phyloP scores from a whole-genome alignment of 2,888 invertebrate species.

The Andrena minutula region DNA sequence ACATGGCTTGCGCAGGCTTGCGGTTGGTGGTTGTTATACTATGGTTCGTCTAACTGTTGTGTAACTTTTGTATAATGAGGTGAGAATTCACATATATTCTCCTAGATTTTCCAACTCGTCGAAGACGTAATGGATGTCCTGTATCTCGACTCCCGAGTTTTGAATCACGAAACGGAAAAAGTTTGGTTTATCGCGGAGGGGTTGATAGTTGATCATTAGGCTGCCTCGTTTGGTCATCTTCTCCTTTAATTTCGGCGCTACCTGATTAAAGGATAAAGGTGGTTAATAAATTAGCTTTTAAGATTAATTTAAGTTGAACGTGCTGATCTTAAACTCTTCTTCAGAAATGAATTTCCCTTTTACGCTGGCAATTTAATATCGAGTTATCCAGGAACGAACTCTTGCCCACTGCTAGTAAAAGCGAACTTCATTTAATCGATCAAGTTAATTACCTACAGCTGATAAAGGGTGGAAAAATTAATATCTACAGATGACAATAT shows the following conservation, averaged over 20 bases:
- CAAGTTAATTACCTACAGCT: neutral
- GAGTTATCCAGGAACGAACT: neutral
- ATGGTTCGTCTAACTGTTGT: neutral
- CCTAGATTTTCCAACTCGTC: constrained; percentile 88
- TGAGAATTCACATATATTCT: constrained; percentile 40
- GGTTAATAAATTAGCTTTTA: neutral
- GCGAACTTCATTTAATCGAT: neutral
- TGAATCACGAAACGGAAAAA: constrained; percentile 89
- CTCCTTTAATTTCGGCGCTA: constrained; percentile 89
- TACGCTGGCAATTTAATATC: neutral
- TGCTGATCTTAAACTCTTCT: neutral
- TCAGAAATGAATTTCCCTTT: neutral
- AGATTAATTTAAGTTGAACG: neutral
- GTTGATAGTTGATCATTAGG: constrained; percentile 89
- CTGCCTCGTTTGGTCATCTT: constrained; percentile 89
- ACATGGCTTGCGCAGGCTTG: neutral
- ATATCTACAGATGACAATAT: neutral
- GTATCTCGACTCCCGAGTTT: constrained; percentile 87
- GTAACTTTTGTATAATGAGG: neutral
- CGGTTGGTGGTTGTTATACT: too few relatives aligned
- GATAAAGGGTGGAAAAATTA: neutral
- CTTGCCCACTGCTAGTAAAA: neutral
- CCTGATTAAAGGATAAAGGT: constrained; percentile 80
- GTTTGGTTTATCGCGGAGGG: constrained; percentile 87
- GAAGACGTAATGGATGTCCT: constrained; percentile 88